Base-by-base conservation (phyloP, 2,797 vertebrate genomes). In the Hoplostethus mediterraneus region DNA sequence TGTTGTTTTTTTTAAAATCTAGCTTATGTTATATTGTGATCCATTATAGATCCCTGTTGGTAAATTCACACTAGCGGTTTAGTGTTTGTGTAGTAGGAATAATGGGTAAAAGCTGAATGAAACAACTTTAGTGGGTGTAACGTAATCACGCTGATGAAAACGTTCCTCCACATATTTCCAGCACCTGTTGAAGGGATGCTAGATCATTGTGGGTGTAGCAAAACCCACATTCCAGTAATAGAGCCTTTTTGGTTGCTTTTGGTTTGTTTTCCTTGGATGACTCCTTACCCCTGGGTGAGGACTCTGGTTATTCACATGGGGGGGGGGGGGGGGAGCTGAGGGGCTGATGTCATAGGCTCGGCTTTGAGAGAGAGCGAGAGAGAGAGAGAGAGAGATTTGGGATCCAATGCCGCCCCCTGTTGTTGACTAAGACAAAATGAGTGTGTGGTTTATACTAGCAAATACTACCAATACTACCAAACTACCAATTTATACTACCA, bases 251-350 rank as follows among this genome's bases (percentile, higher is more conserved):
- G 86, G 88, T 91, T 85, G 73, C 88, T 78, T 77, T 75, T 21
- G 84, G 87, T 90, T 92, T 90, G 90, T 92, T 93, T 92, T 91
- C 80, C 84, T 93, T 90, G 90, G 92, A 91, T 85, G 90, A 86
- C 85, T 91, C 73, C 75, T 87, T 47, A 63, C 79, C 81, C 83
- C 80, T 91, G 88, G 87, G 86, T 89, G 89, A 92, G 86, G 83
- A 89, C 86, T 82, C 71, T 72, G 77, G 79, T 83, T 79, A 90
- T 87, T 90, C 89, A 84, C 89, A 88, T 85, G 88, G 82, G 86
- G 21, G 21, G 21, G 87, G 88, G 82, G 86, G 21, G 21, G 21
- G 87, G 85, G 85, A 75, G 59, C 79, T 49, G 63, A 74, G 64
- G 71, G 53, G 21, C 75, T 81, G 82, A 86, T 89, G 85, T 89